Evolutionary conservation across 1,140 invertebrate species (phyloP).

Genomic region (Geopemphigus sp.): DNA sequence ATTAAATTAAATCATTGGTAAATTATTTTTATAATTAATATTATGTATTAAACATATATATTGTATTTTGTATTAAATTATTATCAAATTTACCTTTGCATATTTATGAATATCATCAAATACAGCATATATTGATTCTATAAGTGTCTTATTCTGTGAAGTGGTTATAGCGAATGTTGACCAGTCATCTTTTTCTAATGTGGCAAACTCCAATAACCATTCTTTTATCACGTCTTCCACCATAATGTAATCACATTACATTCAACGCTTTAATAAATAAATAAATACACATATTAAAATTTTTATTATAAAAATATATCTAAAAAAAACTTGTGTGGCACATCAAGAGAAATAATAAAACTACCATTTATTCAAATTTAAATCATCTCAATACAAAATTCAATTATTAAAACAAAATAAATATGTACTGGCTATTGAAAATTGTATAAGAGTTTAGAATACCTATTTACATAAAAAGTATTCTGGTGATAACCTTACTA

Average conservation of each 20-base stretch:
- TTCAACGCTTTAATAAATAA: not conserved
- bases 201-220: slow-evolving; percentile 76
- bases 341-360: not conserved
- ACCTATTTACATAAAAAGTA: not conserved
- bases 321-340: not conserved
- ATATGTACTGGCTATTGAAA: not conserved
- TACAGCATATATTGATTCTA: slow-evolving; percentile 69
- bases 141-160: slow-evolving; percentile 76
- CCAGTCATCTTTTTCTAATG: slow-evolving; percentile 70
- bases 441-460: not conserved
- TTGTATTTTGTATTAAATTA: too few relatives aligned
- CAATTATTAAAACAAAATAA: not conserved
- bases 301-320: not conserved
- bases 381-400: not conserved
- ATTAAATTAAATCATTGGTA: too few relatives aligned
- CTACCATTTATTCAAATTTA: not conserved
- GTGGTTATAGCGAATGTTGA: slow-evolving; percentile 74
- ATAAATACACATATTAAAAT: not conserved
- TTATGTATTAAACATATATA: too few relatives aligned
- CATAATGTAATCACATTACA: slow-evolving; percentile 58
- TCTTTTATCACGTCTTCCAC: slow-evolving; percentile 73
- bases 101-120: slow-evolving; percentile 62
- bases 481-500: not conserved
- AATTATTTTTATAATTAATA: too few relatives aligned
- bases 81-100: slow-evolving; percentile 33